Conservation (phyloP, 2,888 invertebrate species). For the Philopedon plagiatum region DNA sequence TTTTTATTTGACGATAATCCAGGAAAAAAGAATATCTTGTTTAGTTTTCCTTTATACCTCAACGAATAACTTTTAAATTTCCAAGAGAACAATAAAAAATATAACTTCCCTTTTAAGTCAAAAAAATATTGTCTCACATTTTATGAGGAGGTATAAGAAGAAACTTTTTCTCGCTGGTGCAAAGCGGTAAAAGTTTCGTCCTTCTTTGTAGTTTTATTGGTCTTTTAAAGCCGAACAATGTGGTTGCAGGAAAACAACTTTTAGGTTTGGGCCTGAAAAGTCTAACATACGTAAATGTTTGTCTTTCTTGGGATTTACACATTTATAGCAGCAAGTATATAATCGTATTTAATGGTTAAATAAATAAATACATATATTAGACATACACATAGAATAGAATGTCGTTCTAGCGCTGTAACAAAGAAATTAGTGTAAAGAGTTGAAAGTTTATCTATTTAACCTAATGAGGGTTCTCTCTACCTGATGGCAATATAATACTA, state of each 20-base stretch:
- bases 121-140: conserved; percentile 8
- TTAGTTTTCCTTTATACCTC: background rate
- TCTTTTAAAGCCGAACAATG: conserved; percentile 5
- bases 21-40: background rate
- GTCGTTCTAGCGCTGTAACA: too few relatives aligned
- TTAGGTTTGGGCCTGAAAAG: background rate
- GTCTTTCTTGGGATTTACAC: background rate
- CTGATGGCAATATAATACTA: too few relatives aligned
- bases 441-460: too few relatives aligned
- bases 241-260: background rate
- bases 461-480: too few relatives aligned
- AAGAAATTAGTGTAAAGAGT: too few relatives aligned
- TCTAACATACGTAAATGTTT: background rate
- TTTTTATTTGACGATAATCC: too few relatives aligned
- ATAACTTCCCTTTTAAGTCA: background rate
- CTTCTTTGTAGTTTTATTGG: conserved; percentile 10
- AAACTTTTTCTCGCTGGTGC: background rate
- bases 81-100: background rate
- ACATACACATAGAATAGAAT: too few relatives aligned
- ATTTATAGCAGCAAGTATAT: too few relatives aligned
- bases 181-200: background rate
- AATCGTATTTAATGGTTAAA: too few relatives aligned
- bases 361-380: too few relatives aligned
- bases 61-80: background rate
- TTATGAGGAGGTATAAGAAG: background rate